Conservation (phyloP, 2,113 vertebrate genomes). For the Coreoperca whiteheadi region DNA sequence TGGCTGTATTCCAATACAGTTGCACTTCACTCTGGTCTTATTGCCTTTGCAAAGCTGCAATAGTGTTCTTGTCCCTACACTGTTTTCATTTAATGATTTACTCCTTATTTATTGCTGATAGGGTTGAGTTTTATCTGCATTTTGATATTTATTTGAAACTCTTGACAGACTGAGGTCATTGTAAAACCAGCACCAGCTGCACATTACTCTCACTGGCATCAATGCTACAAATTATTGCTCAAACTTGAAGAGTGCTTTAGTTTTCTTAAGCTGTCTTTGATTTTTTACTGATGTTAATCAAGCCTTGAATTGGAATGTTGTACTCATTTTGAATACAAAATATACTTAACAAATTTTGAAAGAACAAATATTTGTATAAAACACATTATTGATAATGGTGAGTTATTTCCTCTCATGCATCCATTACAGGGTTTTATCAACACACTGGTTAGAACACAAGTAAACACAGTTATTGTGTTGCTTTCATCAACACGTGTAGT, state of each 20-base stretch:
- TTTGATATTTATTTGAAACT: conserved; percentile 32
- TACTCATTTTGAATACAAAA: background rate
- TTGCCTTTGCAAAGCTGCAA: background rate
- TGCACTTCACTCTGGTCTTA: background rate
- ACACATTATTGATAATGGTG: background rate
- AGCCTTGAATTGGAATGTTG: background rate
- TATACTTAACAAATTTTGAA: background rate
- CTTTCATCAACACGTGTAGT: conserved; percentile 15
- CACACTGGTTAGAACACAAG: background rate
- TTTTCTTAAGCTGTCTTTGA: background rate
- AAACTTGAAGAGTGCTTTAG: background rate
- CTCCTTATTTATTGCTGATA: background rate
- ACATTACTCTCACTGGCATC: background rate
- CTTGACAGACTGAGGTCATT: conserved; percentile 11
- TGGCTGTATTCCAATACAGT: background rate
- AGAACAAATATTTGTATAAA: conserved; percentile 6
- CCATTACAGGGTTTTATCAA: background rate
- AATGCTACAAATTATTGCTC: background rate
- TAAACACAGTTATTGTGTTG: conserved; percentile 12
- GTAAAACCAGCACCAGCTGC: conserved; percentile 11
- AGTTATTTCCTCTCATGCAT: background rate
- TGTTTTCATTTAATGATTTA: background rate
- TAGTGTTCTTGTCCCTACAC: background rate
- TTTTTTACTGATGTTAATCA: background rate
- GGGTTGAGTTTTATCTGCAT: background rate